phyloP scores from a whole-genome alignment of 2,888 invertebrate genomes.

The Drosophila algonquin region DNA sequence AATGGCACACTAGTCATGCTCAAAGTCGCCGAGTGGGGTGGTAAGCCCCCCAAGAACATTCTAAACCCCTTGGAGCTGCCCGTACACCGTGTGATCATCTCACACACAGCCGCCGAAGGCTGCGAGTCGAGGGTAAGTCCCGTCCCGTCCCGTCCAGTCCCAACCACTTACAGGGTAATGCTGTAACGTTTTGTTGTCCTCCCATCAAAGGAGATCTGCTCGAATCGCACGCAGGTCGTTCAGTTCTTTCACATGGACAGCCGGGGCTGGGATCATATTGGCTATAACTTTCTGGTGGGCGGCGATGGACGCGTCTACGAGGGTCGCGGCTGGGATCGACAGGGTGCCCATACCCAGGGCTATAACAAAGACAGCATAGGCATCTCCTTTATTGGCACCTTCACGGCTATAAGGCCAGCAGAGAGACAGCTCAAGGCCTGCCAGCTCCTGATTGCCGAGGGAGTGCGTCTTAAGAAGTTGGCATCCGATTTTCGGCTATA shows the following conservation, averaged over 20 bases:
- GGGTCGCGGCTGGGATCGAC: slow-evolving; percentile 89
- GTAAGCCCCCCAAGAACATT: slow-evolving; percentile 86
- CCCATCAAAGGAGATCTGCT: slow-evolving; percentile 85
- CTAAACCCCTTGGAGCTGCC: slow-evolving; percentile 84
- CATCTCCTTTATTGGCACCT: slow-evolving; percentile 91
- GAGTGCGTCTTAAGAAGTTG: slow-evolving; percentile 87
- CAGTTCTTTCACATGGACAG: slow-evolving; percentile 89
- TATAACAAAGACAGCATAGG: slow-evolving; percentile 88
- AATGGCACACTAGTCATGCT: slow-evolving; percentile 85
- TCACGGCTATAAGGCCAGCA: slow-evolving; percentile 85
- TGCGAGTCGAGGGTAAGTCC: slow-evolving; percentile 85
- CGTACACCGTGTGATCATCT: slow-evolving; percentile 86
- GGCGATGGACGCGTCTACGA: slow-evolving; percentile 90
- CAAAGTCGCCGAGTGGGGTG: slow-evolving; percentile 87
- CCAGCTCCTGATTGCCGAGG: slow-evolving; percentile 86
- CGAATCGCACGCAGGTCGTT: slow-evolving; percentile 83
- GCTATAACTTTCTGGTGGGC: slow-evolving; percentile 91
- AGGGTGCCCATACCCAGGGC: slow-evolving; percentile 89
- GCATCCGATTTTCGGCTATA: slow-evolving; percentile 87
- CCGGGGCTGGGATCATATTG: slow-evolving; percentile 88
- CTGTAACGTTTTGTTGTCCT: no score
- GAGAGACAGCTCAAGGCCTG: slow-evolving; percentile 86
- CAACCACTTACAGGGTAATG: no score
- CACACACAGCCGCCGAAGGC: slow-evolving; percentile 88
- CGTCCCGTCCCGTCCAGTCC: no score